A percentile compares a stretch with the other conserved stretches of the same genome.
Evolutionary conservation across 2,888 invertebrate species (phyloP).

Genomic region (Ennomos fuscantarius): DNA sequence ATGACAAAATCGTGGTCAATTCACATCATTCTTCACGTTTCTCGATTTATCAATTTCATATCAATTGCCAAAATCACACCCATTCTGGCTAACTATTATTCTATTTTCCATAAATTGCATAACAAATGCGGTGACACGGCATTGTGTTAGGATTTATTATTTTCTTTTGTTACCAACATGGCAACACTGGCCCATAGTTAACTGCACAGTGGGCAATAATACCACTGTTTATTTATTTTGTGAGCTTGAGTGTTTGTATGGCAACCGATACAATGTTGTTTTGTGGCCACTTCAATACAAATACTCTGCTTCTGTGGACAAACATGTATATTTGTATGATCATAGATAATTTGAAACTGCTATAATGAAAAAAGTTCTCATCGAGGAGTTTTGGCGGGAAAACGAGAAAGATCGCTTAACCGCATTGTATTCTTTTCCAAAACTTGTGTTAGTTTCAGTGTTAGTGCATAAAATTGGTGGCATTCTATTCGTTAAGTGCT

Average conservation of each 20-base stretch:
- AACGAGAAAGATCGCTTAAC: too few species aligned
- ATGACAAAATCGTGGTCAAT: conserved; percentile 4
- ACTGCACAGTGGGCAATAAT: conserved; percentile 63
- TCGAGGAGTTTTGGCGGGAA: too few species aligned
- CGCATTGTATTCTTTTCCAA: too few species aligned
- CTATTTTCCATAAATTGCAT: conserved; percentile 74
- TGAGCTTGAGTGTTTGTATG: conserved; percentile 60
- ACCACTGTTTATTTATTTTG: conserved; percentile 71
- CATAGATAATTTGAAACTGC: conserved; percentile 39
- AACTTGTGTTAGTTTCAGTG: too few species aligned
- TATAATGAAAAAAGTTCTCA: conserved; percentile 10
- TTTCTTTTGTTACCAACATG: conserved; percentile 67
- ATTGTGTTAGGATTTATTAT: conserved; percentile 78
- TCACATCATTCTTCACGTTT: not conserved
- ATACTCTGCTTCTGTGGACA: conserved; percentile 46
- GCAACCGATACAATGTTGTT: conserved; percentile 50
- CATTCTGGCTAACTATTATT: conserved; percentile 51
- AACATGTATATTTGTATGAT: conserved; percentile 38
- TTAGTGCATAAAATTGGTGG: too few species aligned
- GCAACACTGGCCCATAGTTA: conserved; percentile 58
- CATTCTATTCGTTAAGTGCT: too few species aligned
- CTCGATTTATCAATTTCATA: conserved; percentile 20
- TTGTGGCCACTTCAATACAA: conserved; percentile 60
- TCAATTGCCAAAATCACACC: conserved; percentile 49
- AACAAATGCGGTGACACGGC: conserved; percentile 76